Evolutionary conservation across 1,140 invertebrate species (phyloP).

Genomic region (Probaryconus sp.): DNA sequence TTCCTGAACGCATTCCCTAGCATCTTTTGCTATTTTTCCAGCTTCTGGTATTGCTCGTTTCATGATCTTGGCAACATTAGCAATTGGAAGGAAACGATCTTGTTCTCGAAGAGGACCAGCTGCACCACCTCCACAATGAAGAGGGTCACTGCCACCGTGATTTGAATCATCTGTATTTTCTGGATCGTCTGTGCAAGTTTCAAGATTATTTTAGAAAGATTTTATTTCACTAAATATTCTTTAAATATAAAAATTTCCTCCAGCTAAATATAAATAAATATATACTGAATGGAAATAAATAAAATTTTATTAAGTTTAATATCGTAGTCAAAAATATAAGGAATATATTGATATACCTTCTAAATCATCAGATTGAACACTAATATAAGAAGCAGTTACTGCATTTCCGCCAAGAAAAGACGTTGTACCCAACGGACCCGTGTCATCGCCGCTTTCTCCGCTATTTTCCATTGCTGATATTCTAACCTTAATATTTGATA

Average conservation of each 20-base stretch:
- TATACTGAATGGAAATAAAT: too few species aligned
- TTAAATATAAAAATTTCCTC: too few species aligned
- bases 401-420: slow-evolving; percentile 72
- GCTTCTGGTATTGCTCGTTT: slow-evolving; percentile 97
- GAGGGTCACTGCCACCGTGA: slow-evolving; percentile 78
- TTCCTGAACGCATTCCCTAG: slow-evolving; percentile 99
- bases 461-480: slow-evolving; percentile 77
- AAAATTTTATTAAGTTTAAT: too few species aligned
- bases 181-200: slow-evolving; percentile 77
- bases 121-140: slow-evolving; percentile 78
- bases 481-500: slow-evolving; percentile 43
- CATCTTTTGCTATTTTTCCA: slow-evolving; percentile 99
- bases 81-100: slow-evolving; percentile 97
- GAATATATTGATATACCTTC: slow-evolving; percentile 71
- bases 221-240: background rate
- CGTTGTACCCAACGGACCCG: slow-evolving; percentile 68
- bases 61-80: slow-evolving; percentile 99
- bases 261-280: too few species aligned
- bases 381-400: slow-evolving; percentile 73
- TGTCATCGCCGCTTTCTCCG: slow-evolving; percentile 78
- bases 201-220: too few species aligned
- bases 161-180: slow-evolving; percentile 88
- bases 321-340: too few species aligned
- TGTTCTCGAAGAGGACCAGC: slow-evolving; percentile 87
- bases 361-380: slow-evolving; percentile 77